Evolutionary conservation across 2,113 vertebrate genomes (phyloP), one percentile per base, ranked within the genome.

Genomic region (Anthoscopus minutus): DNA sequence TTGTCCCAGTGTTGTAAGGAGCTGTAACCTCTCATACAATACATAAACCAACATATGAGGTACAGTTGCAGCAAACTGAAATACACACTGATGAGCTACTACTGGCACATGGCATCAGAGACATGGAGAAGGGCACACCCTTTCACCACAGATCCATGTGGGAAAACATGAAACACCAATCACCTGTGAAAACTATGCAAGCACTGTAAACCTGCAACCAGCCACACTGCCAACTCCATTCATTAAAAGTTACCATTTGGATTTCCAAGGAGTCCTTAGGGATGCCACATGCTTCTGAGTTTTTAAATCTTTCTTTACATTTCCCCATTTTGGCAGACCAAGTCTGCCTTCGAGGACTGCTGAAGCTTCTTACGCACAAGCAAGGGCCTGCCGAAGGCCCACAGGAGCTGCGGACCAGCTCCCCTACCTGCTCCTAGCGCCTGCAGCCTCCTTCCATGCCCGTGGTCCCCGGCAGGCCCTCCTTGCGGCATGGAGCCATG

Each of bases 391-490:
- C 13, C 1, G 0, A 0, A n/a, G 19, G 51, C 13, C 7, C 11
- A 1, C 8, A 8, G 20, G 5, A 25, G 18, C 30, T 28, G 25
- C 45, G 0, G 5, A 13, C 8, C 60, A 35, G 9, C 31, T 33
- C 11, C 35, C 15, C 48, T 4, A 18, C 20, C 20, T 0, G 3
- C 48, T 61, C 19, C 50, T 5, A 4, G 35, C 6, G n/a, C 6
- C 53, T 5, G 27, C 2, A 0, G 56, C 30, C 57, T 35, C 24
- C 15, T 22, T 6, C 45, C 4, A 0, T 10, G 22, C 15, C 23
- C 10, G 18, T 2, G 33, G 7, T 4, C 28, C 9, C 7, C 0
- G 2, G 14, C 8, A 1, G 1, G 2, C 23, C 0, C n/a, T 15
- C 6, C 38, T 20, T 5, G 20, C 0, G 0, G 22, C 71, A 31